These are phyloP conservation scores for Oithona nana DNA, from an alignment of 2,888 invertebrate species.

Conservation along the genomic window DNA sequence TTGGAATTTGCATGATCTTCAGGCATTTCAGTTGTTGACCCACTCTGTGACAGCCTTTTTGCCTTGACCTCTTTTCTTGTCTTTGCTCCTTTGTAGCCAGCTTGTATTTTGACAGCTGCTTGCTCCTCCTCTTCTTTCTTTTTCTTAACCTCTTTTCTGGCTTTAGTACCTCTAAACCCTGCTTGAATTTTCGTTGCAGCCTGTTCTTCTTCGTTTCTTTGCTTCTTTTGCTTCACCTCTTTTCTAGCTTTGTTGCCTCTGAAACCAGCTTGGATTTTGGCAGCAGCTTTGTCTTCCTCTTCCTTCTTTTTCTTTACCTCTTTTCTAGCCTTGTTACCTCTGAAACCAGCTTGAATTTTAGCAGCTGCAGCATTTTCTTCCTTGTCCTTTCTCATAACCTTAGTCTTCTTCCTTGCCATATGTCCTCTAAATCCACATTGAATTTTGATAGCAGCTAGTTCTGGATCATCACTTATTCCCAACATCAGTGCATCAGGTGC, in stretches of 20 bases:
- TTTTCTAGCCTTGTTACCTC: not conserved
- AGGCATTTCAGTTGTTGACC: too few species aligned
- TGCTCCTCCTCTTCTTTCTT: not conserved
- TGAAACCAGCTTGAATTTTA: constrained; percentile 10
- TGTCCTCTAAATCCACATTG: not conserved
- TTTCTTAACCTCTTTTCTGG: not conserved
- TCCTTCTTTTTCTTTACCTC: not conserved
- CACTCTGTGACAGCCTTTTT: too few species aligned
- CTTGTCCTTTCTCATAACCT: not conserved
- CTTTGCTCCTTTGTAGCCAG: not conserved
- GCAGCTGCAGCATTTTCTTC: not conserved
- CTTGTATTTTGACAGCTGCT: not conserved
- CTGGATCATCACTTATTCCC: too few species aligned
- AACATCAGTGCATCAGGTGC: too few species aligned
- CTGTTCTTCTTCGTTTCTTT: not conserved
- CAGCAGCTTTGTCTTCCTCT: not conserved
- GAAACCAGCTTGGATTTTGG: not conserved
- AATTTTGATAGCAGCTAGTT: not conserved
- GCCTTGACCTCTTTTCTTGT: too few species aligned
- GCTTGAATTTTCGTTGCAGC: constrained; percentile 9
- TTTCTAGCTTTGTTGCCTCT: not conserved
- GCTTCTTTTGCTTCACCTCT: not conserved
- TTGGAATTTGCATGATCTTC: too few species aligned
- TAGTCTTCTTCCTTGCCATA: not conserved
- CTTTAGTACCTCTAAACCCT: not conserved